Conservation (phyloP, 2,113 vertebrate species). For the Chaenocephalus aceratus region DNA sequence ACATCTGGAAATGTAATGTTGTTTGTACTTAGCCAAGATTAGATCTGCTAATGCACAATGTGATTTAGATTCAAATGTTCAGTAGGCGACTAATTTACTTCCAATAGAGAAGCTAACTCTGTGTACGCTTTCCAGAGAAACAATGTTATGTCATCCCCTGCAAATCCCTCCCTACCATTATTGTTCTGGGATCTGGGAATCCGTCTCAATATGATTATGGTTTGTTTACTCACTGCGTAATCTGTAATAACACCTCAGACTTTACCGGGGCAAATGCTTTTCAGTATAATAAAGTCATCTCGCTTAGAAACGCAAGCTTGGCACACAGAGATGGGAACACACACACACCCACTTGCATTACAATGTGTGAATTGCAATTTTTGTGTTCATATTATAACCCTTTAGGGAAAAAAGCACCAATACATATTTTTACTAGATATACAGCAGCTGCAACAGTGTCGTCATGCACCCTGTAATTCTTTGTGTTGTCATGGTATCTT, state of each 20-base stretch:
- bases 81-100: conserved; percentile 15
- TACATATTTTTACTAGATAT: background rate
- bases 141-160: conserved; percentile 22
- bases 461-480: background rate
- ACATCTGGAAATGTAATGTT: conserved; percentile 1
- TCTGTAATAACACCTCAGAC: conserved; percentile 44
- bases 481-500: conserved; percentile 1
- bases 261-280: conserved; percentile 24
- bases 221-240: conserved; percentile 53
- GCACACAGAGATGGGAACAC: conserved; percentile 1
- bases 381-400: background rate
- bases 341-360: conserved; percentile 6
- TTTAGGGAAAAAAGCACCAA: background rate
- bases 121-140: conserved; percentile 10
- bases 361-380: background rate
- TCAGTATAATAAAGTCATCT: conserved; percentile 9
- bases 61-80: conserved; percentile 18
- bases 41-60: background rate
- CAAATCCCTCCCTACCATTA: conserved; percentile 38
- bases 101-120: background rate
- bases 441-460: background rate
- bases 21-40: background rate
- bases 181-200: conserved; percentile 32
- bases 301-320: background rate
- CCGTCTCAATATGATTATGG: conserved; percentile 50